Conservation (phyloP, 2,113 vertebrate species). For the Corapipo altera region DNA sequence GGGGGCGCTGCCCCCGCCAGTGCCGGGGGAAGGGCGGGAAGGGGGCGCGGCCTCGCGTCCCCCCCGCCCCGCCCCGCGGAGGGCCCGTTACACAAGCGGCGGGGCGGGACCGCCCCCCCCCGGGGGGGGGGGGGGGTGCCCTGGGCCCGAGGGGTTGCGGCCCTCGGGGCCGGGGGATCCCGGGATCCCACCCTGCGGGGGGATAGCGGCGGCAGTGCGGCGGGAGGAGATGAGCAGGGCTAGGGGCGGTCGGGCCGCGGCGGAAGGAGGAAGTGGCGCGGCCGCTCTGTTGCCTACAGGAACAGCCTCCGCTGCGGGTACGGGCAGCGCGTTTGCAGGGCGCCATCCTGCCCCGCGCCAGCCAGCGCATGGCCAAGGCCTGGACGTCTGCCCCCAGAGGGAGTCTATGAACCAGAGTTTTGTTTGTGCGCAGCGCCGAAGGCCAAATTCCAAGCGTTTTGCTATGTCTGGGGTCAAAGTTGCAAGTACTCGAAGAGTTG, state of each 20-base stretch:
- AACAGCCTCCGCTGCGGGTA: background rate
- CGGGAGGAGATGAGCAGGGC: background rate
- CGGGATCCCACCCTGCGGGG: background rate
- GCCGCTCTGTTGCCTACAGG: fast-evolving
- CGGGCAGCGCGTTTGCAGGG: background rate
- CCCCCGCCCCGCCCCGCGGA: too few relatives aligned
- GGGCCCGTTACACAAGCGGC: background rate
- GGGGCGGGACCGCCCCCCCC: background rate
- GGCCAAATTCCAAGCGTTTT: background rate
- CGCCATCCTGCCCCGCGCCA: fast-evolving
- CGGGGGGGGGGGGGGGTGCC: too few relatives aligned
- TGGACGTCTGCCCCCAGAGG: fast-evolving
- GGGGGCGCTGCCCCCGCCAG: background rate
- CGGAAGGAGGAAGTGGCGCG: conserved; percentile 34
- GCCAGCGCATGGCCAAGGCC: background rate
- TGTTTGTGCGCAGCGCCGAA: background rate
- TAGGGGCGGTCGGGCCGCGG: background rate
- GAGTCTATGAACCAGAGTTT: background rate
- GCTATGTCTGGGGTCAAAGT: background rate
- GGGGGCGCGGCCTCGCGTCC: too few relatives aligned
- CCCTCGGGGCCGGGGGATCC: too few relatives aligned
- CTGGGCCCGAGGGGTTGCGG: background rate
- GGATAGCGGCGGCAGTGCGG: background rate
- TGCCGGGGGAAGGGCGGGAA: too few relatives aligned
- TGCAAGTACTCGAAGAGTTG: background rate